Evolutionary conservation across 2,113 vertebrate species (phyloP), one percentile per base, ranked within the genome.

Genomic region (Oncorhynchus nerka): DNA sequence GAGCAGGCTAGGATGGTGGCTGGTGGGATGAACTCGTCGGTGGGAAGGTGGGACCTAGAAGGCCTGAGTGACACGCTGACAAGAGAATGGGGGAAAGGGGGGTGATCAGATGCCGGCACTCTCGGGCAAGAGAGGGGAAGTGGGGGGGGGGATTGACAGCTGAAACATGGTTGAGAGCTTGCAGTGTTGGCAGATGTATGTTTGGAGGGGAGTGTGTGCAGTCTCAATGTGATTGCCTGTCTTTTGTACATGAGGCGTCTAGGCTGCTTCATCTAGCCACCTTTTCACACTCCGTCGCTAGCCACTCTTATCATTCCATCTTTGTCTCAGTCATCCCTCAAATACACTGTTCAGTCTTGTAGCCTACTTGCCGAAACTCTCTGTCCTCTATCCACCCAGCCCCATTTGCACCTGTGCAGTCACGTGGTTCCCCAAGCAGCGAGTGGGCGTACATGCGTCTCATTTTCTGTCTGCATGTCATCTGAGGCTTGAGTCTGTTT

Each of bases 401-500:
- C 39, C 59, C 48, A 28, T 11, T 66, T 71, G 68, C 70, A 77
- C 76, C 70, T 71, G 61, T 1, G n/a, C 32, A 11, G 45, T 78
- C 70, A 66, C 30, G 49, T 65, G 76, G 13, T 22, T 22, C 1
- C 16, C 28, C n/a, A 1, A 62, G 19, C 13, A 13, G n/a, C 5
- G n/a, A 62, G n/a, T 8, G 59, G 59, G 59, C 20, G 20, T 28
- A 24, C 65, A 30, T 30, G 24, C 15, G 69, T 81, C 80, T 82
- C 8, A 64, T 83, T 76, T 24, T 76, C 71, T 70, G 75, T 76
- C 73, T 68, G 69, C 32, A 19, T 28, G 75, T 77, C 66, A 81
- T 80, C 69, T 65, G 76, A 83, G 34, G 71, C 79, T 74, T 81
- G 81, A 76, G 20, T 83, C 24, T 82, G 79, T 71, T 65, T 75